Percentiles rank a stretch among this genome's conserved stretches.
Conservation (phyloP, 2,888 invertebrate species). For the Ophion ventricosus region DNA sequence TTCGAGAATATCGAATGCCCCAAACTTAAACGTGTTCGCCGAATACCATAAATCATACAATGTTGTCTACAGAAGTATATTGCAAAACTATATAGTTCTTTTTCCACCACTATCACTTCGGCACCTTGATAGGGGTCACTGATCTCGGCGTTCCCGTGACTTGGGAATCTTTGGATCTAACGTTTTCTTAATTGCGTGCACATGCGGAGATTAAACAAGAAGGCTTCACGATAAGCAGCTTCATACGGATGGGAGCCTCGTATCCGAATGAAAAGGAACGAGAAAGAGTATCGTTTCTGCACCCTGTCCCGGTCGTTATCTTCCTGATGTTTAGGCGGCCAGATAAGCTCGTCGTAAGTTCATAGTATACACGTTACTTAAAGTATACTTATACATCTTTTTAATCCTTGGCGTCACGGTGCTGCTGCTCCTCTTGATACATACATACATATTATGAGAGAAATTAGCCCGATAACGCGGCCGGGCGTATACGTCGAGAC, state of each 20-base stretch:
- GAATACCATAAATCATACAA: no score
- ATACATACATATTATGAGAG: conserved; percentile 36
- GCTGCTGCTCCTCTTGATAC: conserved; percentile 7
- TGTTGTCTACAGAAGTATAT: no score
- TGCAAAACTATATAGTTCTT: no score
- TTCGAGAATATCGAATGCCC: no score
- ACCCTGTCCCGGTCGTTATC: conserved; percentile 10
- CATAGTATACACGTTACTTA: conserved; percentile 26
- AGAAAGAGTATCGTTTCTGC: conserved; percentile 21
- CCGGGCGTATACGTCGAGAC: background rate
- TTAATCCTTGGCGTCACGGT: background rate
- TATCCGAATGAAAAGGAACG: background rate
- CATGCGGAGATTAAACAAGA: background rate
- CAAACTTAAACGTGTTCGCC: no score
- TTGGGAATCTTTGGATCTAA: background rate
- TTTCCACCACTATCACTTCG: no score
- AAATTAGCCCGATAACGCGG: conserved; percentile 54
- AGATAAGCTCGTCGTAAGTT: conserved; percentile 40
- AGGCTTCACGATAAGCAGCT: background rate
- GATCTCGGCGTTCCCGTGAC: no score
- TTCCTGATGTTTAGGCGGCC: conserved; percentile 63
- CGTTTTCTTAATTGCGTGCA: background rate
- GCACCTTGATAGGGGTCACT: no score
- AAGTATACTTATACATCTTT: background rate
- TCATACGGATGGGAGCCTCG: background rate